These are phyloP conservation scores for Luscinia luscinia DNA, from an alignment of 2,797 vertebrate species.

Conservation along the genomic window DNA sequence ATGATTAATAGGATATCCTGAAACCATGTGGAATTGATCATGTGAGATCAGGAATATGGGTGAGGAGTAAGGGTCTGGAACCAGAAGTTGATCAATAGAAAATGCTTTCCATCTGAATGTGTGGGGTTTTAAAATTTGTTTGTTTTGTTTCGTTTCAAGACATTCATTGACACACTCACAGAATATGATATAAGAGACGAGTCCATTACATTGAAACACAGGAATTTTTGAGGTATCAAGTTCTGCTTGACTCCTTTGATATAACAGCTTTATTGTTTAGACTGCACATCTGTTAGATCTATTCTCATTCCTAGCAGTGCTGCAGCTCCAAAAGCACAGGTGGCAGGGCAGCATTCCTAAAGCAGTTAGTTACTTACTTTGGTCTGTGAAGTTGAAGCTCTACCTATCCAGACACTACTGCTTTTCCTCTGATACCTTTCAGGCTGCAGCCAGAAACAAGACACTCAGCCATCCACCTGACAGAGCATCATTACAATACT, in stretches of 20 bases:
- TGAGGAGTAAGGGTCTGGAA: slow-evolving; percentile 6
- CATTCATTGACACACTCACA: not conserved
- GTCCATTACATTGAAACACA: not conserved
- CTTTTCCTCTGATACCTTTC: not conserved
- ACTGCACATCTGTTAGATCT: not conserved
- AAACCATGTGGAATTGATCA: slow-evolving; percentile 43
- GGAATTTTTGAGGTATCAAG: not conserved
- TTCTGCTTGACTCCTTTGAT: not conserved
- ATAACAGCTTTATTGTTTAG: not conserved
- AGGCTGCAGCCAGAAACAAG: not conserved
- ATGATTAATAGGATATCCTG: slow-evolving; percentile 35
- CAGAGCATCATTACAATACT: not conserved
- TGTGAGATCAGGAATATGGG: slow-evolving; percentile 1
- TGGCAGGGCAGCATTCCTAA: not conserved
- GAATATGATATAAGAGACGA: not conserved
- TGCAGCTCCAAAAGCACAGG: not conserved
- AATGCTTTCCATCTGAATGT: not conserved
- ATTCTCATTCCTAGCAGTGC: not conserved
- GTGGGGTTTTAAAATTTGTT: not conserved
- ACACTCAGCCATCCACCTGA: not conserved
- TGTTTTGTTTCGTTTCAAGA: not conserved
- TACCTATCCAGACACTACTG: not conserved
- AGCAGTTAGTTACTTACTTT: not conserved
- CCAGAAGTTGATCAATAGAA: slow-evolving; percentile 34
- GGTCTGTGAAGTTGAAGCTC: not conserved